phyloP scores from a whole-genome alignment of 2,888 invertebrate species.

The Buathra laborator region DNA sequence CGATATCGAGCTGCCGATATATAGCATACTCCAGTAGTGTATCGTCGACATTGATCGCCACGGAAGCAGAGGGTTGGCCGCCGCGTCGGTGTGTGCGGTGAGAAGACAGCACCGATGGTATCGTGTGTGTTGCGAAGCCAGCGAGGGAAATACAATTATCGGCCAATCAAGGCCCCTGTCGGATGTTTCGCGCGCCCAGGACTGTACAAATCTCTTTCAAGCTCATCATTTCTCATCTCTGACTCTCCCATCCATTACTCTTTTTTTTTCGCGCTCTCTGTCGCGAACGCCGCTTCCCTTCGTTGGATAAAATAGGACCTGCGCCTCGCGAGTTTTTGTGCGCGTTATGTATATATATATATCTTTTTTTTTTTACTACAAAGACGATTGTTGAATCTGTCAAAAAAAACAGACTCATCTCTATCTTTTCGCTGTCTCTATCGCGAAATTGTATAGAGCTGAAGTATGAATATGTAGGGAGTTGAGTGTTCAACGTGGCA shows the following conservation, averaged over 20 bases:
- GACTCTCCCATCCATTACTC: slow-evolving; percentile 31
- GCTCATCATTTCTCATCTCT: slow-evolving; percentile 24
- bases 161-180: slow-evolving; percentile 73
- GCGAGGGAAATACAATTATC: slow-evolving; percentile 76
- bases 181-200: slow-evolving; percentile 42
- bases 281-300: slow-evolving; percentile 12
- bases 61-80: slow-evolving; percentile 41
- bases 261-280: slow-evolving; percentile 34
- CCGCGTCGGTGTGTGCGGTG: slow-evolving; percentile 40
- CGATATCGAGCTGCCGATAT: slow-evolving; percentile 44
- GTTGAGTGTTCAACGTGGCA: background rate
- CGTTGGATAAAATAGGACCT: background rate
- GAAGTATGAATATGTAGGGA: background rate
- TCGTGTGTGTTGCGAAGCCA: slow-evolving; percentile 59
- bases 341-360: background rate
- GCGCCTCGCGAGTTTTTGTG: background rate
- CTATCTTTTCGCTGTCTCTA: no score
- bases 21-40: background rate
- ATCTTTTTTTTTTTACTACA: background rate
- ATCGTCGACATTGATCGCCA: slow-evolving; percentile 46
- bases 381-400: no score
- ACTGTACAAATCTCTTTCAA: slow-evolving; percentile 3
- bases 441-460: no score
- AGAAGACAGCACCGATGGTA: slow-evolving; percentile 48
- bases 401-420: no score